A percentile compares a stretch with the other conserved stretches of the same genome.
phyloP scores from a whole-genome alignment of 1,140 invertebrate genomes.

The Penaeus vannamei region DNA sequence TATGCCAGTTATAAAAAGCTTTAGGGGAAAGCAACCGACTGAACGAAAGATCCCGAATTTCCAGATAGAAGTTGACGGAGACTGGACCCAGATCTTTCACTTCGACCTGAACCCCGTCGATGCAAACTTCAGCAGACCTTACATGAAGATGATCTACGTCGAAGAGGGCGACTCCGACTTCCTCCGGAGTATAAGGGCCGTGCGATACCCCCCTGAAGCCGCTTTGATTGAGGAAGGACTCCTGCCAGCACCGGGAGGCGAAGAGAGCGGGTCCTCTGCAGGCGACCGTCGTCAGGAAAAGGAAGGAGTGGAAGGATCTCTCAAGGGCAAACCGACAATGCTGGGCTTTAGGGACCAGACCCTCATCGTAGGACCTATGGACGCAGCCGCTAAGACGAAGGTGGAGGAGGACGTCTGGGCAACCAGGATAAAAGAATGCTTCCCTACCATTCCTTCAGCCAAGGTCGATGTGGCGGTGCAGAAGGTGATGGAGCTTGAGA shows the following conservation, averaged over 20 bases:
- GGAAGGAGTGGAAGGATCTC: not conserved
- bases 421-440: not conserved
- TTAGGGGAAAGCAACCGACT: not conserved
- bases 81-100: conserved; percentile 32
- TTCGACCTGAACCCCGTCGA: not conserved
- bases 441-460: conserved; percentile 30
- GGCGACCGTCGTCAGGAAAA: not conserved
- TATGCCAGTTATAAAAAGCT: not conserved
- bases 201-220: not conserved
- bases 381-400: not conserved
- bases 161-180: not conserved
- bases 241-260: too few relatives aligned
- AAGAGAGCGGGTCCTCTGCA: too few relatives aligned
- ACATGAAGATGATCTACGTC: conserved; percentile 23
- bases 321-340: not conserved
- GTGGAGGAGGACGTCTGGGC: not conserved
- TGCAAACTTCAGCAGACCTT: not conserved
- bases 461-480: conserved; percentile 27
- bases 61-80: not conserved
- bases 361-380: conserved; percentile 13
- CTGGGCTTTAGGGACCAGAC: conserved; percentile 22
- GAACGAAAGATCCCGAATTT: not conserved
- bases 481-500: too few relatives aligned
- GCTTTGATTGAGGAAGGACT: too few relatives aligned
- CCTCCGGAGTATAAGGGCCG: not conserved